These are phyloP conservation scores for Gnathonemus longibarbis DNA, from an alignment of 2,113 vertebrate species.

Conservation along the genomic window DNA sequence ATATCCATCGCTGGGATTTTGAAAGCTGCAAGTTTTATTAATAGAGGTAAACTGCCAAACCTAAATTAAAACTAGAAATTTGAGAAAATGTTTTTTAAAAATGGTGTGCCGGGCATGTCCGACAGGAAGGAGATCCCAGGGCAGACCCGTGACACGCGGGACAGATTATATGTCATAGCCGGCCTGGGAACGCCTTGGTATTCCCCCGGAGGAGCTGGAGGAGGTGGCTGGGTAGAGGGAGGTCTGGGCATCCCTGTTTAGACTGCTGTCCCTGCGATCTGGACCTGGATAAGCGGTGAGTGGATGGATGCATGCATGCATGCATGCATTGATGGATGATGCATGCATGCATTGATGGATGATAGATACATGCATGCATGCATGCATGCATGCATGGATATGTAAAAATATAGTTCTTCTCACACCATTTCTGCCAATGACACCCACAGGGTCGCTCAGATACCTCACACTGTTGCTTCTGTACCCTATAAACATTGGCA, in stretches of 20 bases:
- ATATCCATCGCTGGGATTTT: background rate
- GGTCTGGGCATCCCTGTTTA: background rate
- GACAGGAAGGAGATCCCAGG: background rate
- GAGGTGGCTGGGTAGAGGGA: background rate
- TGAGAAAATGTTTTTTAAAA: background rate
- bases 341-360: background rate
- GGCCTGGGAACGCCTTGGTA: background rate
- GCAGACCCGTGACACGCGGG: background rate
- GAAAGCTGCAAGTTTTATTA: background rate
- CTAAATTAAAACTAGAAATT: background rate
- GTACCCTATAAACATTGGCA: background rate
- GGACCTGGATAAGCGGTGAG: background rate
- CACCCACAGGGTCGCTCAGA: background rate
- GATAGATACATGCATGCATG: background rate
- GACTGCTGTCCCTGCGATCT: background rate
- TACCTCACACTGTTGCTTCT: background rate
- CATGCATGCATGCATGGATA: background rate
- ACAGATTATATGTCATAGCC: background rate
- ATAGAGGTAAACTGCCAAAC: background rate
- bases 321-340: background rate
- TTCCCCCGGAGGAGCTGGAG: background rate
- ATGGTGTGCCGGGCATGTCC: background rate
- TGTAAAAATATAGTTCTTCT: background rate
- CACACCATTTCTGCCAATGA: background rate
- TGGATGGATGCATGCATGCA: background rate